These are phyloP conservation scores for Ceratosolen solmsi DNA, from an alignment of 1,140 invertebrate genomes.

Conservation along the genomic window DNA sequence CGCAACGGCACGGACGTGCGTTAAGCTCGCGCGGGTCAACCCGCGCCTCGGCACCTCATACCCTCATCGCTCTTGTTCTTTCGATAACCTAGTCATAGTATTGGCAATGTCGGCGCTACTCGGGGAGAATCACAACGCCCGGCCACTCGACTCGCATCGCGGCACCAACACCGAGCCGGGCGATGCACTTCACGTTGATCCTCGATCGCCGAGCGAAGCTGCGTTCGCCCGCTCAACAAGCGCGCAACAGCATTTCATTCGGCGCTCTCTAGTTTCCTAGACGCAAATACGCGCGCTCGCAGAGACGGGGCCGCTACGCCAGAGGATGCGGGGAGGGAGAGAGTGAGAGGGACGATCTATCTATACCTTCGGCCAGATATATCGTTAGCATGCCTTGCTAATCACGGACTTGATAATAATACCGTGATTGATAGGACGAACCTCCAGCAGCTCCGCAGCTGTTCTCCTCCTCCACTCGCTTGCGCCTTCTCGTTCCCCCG, in stretches of 20 bases:
- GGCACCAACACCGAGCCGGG: constrained; percentile 57
- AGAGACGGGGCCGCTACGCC: background rate
- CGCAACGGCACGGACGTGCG: too few species aligned
- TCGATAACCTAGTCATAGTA: constrained; percentile 58
- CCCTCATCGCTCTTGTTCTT: constrained; percentile 42
- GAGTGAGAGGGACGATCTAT: constrained; percentile 54
- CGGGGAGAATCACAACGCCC: constrained; percentile 58
- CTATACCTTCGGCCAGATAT: constrained; percentile 70
- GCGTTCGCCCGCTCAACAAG: constrained; percentile 36
- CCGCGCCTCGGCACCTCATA: constrained; percentile 10
- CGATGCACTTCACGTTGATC: constrained; percentile 38
- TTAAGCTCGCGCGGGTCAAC: constrained; percentile 30
- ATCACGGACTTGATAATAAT: constrained; percentile 74
- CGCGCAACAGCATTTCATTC: constrained; percentile 40
- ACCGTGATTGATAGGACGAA: constrained; percentile 74
- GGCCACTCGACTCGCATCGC: constrained; percentile 66
- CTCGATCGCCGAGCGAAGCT: background rate
- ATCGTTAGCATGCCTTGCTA: constrained; percentile 75
- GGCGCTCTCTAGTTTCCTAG: constrained; percentile 53
- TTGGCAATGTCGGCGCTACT: constrained; percentile 53
- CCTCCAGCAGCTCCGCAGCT: constrained; percentile 58
- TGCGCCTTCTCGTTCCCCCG: constrained; percentile 39
- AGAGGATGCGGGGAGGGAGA: constrained; percentile 44
- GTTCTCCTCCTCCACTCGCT: constrained; percentile 43
- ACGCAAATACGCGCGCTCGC: constrained; percentile 47